These are phyloP conservation scores for Bombycilla garrulus DNA, from an alignment of 2,113 vertebrate genomes.

Conservation along the genomic window DNA sequence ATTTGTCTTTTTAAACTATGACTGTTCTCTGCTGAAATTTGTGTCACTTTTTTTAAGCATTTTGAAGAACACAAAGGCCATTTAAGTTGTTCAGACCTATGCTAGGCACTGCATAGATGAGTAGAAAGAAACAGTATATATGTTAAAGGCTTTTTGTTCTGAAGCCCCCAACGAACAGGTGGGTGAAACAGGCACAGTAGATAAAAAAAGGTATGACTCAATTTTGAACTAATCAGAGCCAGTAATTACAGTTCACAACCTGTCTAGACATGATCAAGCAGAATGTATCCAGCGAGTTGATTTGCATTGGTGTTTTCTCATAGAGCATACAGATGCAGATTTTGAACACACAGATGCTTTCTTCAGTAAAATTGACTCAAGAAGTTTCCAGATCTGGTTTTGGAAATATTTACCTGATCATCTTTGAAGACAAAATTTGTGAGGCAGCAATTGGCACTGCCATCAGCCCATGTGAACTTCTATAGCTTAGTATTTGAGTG, in stretches of 20 bases:
- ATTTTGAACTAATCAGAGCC: constrained; percentile 39
- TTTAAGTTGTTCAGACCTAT: neutral
- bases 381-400: neutral
- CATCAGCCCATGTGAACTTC: neutral
- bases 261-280: constrained; percentile 50
- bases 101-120: neutral
- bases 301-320: constrained; percentile 4
- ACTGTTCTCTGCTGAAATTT: neutral
- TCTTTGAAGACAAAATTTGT: neutral
- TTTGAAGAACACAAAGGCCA: neutral
- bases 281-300: constrained; percentile 14
- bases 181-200: neutral
- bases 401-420: neutral
- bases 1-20: neutral
- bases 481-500: neutral
- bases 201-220: constrained; percentile 19
- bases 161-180: neutral
- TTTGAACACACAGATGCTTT: neutral
- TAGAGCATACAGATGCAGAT: neutral
- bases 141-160: neutral
- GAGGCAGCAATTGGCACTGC: neutral
- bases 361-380: neutral
- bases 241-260: constrained; percentile 51
- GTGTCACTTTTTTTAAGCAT: neutral
- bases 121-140: neutral